Evolutionary conservation across 2,113 vertebrate species (phyloP).

Genomic region (Phasianus colchicus): DNA sequence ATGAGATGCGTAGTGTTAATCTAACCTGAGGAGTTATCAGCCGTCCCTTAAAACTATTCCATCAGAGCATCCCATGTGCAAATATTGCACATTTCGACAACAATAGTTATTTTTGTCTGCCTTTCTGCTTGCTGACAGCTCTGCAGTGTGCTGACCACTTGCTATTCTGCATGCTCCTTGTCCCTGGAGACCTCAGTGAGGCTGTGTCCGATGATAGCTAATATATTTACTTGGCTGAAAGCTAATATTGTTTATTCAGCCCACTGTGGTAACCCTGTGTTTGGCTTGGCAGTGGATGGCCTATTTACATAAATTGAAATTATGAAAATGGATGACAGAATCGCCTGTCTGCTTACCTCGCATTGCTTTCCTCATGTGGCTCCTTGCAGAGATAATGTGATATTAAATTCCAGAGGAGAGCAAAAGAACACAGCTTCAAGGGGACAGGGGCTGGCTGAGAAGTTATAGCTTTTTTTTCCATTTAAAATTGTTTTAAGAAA

Average conservation of each 20-base stretch:
- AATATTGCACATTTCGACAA: background rate
- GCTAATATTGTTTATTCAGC: conserved; percentile 1
- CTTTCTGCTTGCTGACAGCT: background rate
- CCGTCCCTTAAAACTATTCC: background rate
- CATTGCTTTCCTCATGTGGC: background rate
- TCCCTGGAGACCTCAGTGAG: background rate
- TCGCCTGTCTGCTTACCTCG: background rate
- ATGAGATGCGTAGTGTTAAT: background rate
- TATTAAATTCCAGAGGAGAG: conserved; percentile 12
- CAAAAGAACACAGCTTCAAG: background rate
- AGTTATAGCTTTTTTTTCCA: background rate
- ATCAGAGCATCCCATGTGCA: background rate
- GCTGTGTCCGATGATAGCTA: background rate
- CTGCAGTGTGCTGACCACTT: background rate
- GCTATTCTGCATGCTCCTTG: background rate
- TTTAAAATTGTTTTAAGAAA: background rate
- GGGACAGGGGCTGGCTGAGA: background rate
- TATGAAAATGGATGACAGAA: conserved; percentile 13
- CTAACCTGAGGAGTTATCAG: background rate
- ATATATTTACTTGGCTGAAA: conserved; percentile 11
- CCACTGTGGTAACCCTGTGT: background rate
- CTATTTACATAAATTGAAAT: conserved; percentile 31
- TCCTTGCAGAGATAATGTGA: background rate
- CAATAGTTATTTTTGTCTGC: background rate
- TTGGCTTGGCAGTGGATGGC: conserved; percentile 27